Conservation (phyloP, 30 jellyfish, hydroid and myxozoan species). For the Aurelia sp. region DNA sequence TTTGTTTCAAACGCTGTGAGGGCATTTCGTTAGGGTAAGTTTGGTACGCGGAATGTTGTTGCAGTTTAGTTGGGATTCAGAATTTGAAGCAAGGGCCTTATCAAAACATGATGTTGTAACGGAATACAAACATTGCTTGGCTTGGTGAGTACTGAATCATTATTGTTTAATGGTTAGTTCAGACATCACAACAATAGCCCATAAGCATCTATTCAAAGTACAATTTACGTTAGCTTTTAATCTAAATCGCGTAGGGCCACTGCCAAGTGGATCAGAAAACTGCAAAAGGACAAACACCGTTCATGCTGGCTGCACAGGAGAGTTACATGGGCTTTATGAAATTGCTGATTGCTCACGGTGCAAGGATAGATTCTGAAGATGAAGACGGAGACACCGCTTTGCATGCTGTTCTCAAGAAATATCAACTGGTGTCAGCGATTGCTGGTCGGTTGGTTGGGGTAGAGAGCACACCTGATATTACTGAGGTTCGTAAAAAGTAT, state of each 20-base stretch:
- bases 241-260: not conserved
- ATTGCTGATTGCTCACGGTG: conserved; percentile 31
- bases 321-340: conserved; percentile 53
- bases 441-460: conserved; percentile 43
- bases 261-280: conserved; percentile 20
- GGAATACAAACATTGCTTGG: no score
- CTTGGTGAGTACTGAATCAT: no score
- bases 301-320: conserved; percentile 40
- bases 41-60: no score
- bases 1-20: no score
- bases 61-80: no score
- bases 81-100: no score
- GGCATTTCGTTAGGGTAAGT: no score
- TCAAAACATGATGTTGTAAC: no score
- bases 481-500: not conserved
- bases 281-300: conserved; percentile 40
- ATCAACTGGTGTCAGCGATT: conserved; percentile 2
- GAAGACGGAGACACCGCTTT: conserved; percentile 49
- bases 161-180: no score
- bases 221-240: no score
- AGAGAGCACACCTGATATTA: conserved; percentile 30
- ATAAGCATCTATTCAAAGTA: no score
- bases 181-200: no score
- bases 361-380: conserved; percentile 16
- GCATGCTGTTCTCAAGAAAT: conserved; percentile 18